Evolutionary conservation across 2,113 vertebrate species (phyloP).

Genomic region (Tamias sibiricus): DNA sequence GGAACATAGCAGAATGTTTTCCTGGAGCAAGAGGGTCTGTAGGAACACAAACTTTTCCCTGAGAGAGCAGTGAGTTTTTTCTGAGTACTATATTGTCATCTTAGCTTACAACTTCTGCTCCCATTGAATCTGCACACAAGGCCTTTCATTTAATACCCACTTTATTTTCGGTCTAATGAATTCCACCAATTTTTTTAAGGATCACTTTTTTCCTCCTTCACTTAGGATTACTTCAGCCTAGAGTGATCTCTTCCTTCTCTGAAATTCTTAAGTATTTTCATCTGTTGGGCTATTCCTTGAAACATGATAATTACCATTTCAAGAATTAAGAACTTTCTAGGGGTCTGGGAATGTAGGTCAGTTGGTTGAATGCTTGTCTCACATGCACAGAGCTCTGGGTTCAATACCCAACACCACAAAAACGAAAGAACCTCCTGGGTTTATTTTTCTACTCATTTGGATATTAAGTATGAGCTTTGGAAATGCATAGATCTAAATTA

Average conservation of each 20-base stretch:
- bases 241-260: not conserved
- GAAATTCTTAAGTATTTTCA: not conserved
- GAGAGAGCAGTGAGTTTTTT: not conserved
- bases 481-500: not conserved
- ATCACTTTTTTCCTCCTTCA: not conserved
- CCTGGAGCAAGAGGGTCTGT: not conserved
- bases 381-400: too few species aligned
- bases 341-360: too few species aligned
- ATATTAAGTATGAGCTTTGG: not conserved
- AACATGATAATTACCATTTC: not conserved
- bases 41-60: not conserved
- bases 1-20: not conserved
- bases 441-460: not conserved
- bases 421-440: not conserved
- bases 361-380: too few species aligned
- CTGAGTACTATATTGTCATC: too few species aligned
- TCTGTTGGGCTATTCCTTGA: not conserved
- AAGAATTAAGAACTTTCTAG: not conserved
- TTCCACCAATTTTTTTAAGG: not conserved
- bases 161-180: not conserved
- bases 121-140: not conserved
- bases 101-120: not conserved
- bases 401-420: too few species aligned
- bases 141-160: not conserved
- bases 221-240: not conserved